Conservation (phyloP, 2,113 vertebrate genomes). For the Oxygymnocypris stewartii region DNA sequence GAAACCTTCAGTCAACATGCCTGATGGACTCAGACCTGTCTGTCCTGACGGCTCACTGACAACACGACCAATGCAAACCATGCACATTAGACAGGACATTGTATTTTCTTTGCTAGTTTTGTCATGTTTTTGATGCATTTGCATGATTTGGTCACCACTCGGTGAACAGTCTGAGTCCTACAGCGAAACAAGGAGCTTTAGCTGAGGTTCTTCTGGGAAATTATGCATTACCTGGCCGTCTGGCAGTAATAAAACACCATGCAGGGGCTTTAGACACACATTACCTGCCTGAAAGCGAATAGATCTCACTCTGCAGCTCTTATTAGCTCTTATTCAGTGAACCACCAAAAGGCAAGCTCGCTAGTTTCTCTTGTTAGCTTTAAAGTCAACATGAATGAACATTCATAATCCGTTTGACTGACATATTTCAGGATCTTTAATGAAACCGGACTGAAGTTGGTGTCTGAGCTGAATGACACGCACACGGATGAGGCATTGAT, state of each 20-base stretch:
- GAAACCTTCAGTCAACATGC: background rate
- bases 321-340: background rate
- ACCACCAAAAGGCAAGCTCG: background rate
- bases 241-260: constrained; percentile 3
- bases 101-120: no score
- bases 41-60: background rate
- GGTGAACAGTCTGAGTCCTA: background rate
- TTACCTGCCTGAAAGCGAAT: background rate
- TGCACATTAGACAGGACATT: background rate
- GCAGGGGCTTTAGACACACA: background rate
- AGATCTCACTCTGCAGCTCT: no score
- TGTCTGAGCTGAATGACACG: background rate
- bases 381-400: background rate
- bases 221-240: background rate
- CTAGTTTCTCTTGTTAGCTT: background rate
- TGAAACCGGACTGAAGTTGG: background rate
- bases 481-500: background rate
- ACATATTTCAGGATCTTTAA: background rate
- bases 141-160: background rate
- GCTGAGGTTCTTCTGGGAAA: background rate
- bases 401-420: background rate
- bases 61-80: background rate
- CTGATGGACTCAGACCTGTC: background rate
- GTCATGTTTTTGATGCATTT: background rate
- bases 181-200: background rate